A percentile compares a stretch with the other conserved stretches of the same genome.
Evolutionary conservation across 2,888 invertebrate species (phyloP).

Genomic region (Polietes domitor): DNA sequence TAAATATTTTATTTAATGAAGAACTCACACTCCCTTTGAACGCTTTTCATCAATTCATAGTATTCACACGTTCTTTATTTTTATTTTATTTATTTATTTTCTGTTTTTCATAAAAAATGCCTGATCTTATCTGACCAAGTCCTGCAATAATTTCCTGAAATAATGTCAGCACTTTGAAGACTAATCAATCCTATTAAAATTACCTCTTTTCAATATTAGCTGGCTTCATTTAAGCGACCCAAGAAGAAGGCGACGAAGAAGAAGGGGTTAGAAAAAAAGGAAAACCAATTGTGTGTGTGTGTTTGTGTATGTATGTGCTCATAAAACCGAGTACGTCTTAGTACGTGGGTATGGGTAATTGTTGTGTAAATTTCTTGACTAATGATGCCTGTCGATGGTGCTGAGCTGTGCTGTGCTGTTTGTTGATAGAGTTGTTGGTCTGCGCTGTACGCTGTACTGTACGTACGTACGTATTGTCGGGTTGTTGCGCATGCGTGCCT

Average conservation of each 20-base stretch:
- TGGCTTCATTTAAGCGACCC: background rate
- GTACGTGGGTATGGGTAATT: conserved; percentile 12
- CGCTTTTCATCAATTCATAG: background rate
- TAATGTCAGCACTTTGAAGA: background rate
- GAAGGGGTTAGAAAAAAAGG: background rate
- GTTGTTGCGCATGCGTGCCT: conserved; percentile 69
- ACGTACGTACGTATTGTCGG: conserved; percentile 16
- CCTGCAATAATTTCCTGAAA: conserved; percentile 14
- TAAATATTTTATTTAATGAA: too few species aligned
- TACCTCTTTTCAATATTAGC: background rate
- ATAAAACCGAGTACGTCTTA: conserved; percentile 14
- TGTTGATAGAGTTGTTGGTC: conserved; percentile 44
- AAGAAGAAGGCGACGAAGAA: background rate
- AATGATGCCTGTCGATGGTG: conserved; percentile 39
- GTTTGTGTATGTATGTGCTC: conserved; percentile 13
- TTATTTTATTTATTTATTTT: too few species aligned
- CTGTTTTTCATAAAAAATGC: too few species aligned
- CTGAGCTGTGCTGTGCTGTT: background rate
- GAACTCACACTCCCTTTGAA: background rate
- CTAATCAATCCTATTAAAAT: conserved; percentile 37
- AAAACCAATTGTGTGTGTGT: conserved; percentile 3
- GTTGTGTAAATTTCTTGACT: conserved; percentile 43
- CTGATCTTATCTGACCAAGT: too few species aligned
- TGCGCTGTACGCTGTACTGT: background rate
- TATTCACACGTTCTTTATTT: conserved; percentile 9